phyloP scores from a whole-genome alignment of 1,140 invertebrate genomes.

The Leptinotarsa defecta region DNA sequence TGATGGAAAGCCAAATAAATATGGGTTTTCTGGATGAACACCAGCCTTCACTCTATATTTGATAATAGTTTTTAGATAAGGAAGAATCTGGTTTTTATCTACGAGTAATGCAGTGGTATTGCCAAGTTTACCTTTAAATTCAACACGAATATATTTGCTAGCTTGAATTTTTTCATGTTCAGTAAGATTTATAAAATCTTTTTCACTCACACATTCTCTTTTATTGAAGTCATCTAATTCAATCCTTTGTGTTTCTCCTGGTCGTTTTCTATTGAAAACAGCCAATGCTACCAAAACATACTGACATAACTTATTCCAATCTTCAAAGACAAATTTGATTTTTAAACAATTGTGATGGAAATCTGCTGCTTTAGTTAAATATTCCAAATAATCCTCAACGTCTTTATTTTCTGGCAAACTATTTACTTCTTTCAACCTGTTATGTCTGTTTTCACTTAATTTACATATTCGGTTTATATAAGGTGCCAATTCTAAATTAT shows the following conservation, averaged over 20 bases:
- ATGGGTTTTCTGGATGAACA: conserved; percentile 8
- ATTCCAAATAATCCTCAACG: conserved; percentile 3
- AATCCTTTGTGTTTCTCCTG: conserved; percentile 7
- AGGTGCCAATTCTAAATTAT: conserved; percentile 10
- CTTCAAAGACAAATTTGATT: conserved; percentile 7
- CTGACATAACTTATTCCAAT: conserved; percentile 10
- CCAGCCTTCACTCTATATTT: neutral
- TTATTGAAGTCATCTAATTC: conserved; percentile 14
- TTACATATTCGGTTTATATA: conserved; percentile 12
- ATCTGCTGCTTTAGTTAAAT: neutral
- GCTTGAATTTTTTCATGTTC: conserved; percentile 16
- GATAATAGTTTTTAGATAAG: neutral
- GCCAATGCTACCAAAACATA: conserved; percentile 15
- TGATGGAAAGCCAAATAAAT: conserved; percentile 14
- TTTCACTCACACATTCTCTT: conserved; percentile 10
- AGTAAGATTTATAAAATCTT: neutral
- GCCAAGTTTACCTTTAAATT: conserved; percentile 3
- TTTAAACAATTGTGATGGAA: neutral
- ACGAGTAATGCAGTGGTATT: conserved; percentile 11
- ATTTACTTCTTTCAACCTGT: neutral
- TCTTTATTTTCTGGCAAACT: conserved; percentile 14
- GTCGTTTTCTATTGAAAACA: conserved; percentile 6
- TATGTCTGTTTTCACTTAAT: neutral
- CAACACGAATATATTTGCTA: conserved; percentile 10
- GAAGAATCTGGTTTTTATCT: conserved; percentile 1